Evolutionary conservation across 2,888 invertebrate genomes (phyloP), one percentile per base, ranked within the genome.

Genomic region (Heliconius ismenius): DNA sequence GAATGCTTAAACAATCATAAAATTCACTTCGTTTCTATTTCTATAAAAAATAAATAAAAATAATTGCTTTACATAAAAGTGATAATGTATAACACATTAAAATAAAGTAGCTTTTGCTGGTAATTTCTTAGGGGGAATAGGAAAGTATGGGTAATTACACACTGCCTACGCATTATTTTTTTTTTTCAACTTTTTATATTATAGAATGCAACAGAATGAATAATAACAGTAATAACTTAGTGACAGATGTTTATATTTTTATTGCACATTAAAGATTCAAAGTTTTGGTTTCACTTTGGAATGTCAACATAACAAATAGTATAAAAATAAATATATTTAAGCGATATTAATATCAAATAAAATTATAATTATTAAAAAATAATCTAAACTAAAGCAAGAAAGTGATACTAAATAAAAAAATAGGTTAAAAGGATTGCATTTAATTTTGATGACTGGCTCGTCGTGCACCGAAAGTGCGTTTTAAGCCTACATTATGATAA

Each of bases 391-490:
- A 74, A n/a, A 74, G 18, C 63, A 64, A 24, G 39, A 75, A 70
- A 73, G 62, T 62, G 75, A 65, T 65, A 73, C 76, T 79, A 2
- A 78, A 78, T 68, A 28, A 36, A 74, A 62, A 78, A 78, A 80
- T 79, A 83, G 83, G 84, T 84, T 86, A 89, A 89, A 90, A 90
- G 89, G 90, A 90, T 91, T 90, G 88, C 87, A 83, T 88, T 91
- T 92, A 92, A 92, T 91, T 89, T 87, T 86, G 88, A 90, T 92
- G 92, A 92, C 92, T 92, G 82, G 91, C 87, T 84, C 80, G 83
- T 84, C 86, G 85, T 84, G 83, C 80, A 83, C 83, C 85, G 82
- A 88, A 90, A 90, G 89, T 84, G 87, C 87, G 86, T 90, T 90
- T 90, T 88, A 88, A 88, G 84, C 85, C 84, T 84, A 84, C 90